A percentile compares a stretch with the other conserved stretches of the same genome.
Evolutionary conservation across 2,797 vertebrate species (phyloP).

Genomic region (Apogon hyalosoma): DNA sequence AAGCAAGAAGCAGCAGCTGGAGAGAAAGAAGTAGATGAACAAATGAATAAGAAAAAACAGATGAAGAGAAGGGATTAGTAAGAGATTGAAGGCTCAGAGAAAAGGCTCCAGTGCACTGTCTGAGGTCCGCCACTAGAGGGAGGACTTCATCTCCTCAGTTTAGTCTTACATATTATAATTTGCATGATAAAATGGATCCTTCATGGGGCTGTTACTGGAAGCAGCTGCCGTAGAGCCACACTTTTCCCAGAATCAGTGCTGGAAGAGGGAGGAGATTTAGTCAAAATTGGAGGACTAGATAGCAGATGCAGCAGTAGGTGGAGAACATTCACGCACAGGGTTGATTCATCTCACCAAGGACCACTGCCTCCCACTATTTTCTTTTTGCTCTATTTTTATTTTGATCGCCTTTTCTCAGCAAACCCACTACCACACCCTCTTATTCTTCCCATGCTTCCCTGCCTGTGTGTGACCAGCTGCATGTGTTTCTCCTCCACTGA

Average conservation of each 20-base stretch:
- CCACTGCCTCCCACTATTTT: conserved; percentile 42
- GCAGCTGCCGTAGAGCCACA: conserved; percentile 22
- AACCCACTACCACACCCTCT: neutral
- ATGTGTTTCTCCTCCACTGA: conserved; percentile 37
- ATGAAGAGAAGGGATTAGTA: conserved; percentile 39
- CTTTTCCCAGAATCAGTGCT: conserved; percentile 17
- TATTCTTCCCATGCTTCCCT: conserved; percentile 2
- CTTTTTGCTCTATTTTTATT: conserved; percentile 37
- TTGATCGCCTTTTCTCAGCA: conserved; percentile 33
- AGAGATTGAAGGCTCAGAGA: conserved; percentile 6
- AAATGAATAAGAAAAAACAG: conserved; percentile 32
- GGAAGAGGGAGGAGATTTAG: conserved; percentile 34
- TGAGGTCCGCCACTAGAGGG: conserved; percentile 51
- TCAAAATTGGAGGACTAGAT: conserved; percentile 21
- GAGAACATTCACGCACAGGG: conserved; percentile 25
- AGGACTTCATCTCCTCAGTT: neutral
- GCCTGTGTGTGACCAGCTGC: conserved; percentile 10
- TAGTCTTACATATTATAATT: neutral
- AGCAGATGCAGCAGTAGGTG: conserved; percentile 35
- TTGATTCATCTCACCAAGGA: conserved; percentile 61
- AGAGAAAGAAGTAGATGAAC: neutral
- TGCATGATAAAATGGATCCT: conserved; percentile 9
- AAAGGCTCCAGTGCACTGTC: conserved; percentile 19
- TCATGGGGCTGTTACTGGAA: conserved; percentile 22
- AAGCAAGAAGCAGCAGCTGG: conserved; percentile 4